Conservation (phyloP, 2,797 vertebrate species). For the Pangasius macronema region DNA sequence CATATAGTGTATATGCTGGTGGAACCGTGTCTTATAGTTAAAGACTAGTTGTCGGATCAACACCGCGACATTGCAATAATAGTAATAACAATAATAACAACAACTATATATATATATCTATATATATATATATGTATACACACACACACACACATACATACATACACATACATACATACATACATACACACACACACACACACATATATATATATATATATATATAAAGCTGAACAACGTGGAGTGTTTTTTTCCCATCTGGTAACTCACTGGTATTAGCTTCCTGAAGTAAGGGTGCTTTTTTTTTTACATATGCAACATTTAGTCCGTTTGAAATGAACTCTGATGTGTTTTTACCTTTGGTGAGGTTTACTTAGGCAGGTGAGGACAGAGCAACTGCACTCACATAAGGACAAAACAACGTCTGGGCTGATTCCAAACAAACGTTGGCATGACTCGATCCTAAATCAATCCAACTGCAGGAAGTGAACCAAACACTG, state of each 20-base stretch:
- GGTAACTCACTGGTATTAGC: neutral
- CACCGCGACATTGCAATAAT: neutral
- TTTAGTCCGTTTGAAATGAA: neutral
- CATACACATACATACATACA: too few species aligned
- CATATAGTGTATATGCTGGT: neutral
- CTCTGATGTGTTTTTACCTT: neutral
- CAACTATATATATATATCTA: too few species aligned
- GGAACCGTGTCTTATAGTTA: neutral
- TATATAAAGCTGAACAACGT: neutral
- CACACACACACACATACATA: too few species aligned
- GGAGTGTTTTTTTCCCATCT: neutral
- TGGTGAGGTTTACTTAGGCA: neutral
- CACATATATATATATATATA: too few species aligned
- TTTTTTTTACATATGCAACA: neutral
- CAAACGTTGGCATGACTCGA: neutral
- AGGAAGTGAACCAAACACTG: slow-evolving; percentile 6
- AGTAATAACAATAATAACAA: neutral
- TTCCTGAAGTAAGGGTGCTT: neutral
- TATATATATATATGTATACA: too few species aligned
- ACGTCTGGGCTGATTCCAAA: neutral
- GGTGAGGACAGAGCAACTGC: neutral
- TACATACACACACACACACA: too few species aligned
- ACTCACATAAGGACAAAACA: neutral
- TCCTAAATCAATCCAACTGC: slow-evolving; percentile 17
- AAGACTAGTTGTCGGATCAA: neutral